Conservation (phyloP, 2,888 invertebrate genomes). For the Aphidoletes aphidimyza region DNA sequence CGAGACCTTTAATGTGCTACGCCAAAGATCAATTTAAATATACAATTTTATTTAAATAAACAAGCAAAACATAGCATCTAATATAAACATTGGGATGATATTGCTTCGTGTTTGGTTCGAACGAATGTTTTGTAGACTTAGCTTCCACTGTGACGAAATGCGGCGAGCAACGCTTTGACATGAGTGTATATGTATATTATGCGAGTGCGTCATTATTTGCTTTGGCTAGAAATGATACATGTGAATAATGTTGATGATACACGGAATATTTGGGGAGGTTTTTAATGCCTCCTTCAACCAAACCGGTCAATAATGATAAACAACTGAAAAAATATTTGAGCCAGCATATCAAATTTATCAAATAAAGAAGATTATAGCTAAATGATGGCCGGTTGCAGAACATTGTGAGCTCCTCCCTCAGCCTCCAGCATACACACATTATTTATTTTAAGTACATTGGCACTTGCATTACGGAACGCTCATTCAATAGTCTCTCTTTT, state of each 20-base stretch:
- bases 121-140: not conserved
- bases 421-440: not conserved
- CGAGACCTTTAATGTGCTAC: not conserved
- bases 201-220: constrained; percentile 21
- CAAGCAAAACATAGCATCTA: not conserved
- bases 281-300: not conserved
- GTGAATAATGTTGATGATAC: not conserved
- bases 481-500: constrained; percentile 27
- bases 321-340: not conserved
- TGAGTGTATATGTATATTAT: not conserved
- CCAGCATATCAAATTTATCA: not conserved
- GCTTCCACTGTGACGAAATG: not conserved
- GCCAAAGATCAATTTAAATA: constrained; percentile 19
- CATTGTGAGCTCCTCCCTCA: constrained; percentile 14
- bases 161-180: not conserved
- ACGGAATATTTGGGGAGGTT: not conserved
- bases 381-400: not conserved
- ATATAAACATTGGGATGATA: not conserved
- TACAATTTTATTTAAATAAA: constrained; percentile 42
- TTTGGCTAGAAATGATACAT: not conserved
- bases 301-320: not conserved
- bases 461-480: constrained; percentile 26
- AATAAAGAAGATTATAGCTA: not conserved
- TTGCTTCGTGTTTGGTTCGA: not conserved
- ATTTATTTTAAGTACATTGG: constrained; percentile 2